A percentile compares a stretch with the other conserved stretches of the same genome.
Evolutionary conservation across 2,888 invertebrate genomes (phyloP).

Genomic region (Nymphalis polychloros): DNA sequence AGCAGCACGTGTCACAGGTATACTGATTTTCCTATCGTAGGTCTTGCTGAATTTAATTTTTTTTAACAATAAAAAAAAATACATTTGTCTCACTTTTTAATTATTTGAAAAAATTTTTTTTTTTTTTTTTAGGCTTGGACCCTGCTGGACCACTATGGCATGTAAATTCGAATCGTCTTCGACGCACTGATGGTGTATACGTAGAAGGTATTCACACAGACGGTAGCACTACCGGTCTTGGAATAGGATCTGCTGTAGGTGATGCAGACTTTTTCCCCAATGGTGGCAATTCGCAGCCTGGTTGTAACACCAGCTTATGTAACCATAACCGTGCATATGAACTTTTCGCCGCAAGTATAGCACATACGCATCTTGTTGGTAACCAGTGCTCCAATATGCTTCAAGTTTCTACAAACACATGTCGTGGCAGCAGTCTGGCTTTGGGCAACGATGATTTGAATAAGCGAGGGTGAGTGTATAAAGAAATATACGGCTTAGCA

Average conservation of each 20-base stretch:
- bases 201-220: conserved; percentile 73
- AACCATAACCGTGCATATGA: conserved; percentile 65
- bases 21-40: conserved; percentile 2
- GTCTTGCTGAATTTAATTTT: neutral
- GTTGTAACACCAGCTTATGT: conserved; percentile 57
- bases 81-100: too few relatives aligned
- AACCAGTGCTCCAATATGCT: conserved; percentile 47
- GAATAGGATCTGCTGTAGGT: conserved; percentile 72
- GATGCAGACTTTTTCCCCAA: conserved; percentile 83
- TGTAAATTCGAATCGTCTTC: conserved; percentile 47
- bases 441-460: conserved; percentile 60
- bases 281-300: conserved; percentile 71
- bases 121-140: conserved; percentile 53
- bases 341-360: conserved; percentile 58
- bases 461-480: conserved; percentile 54
- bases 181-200: conserved; percentile 58
- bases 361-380: conserved; percentile 58
- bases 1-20: conserved; percentile 67
- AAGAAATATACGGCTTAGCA: neutral
- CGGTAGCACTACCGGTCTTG: conserved; percentile 68
- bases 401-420: conserved; percentile 55
- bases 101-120: neutral
- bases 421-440: conserved; percentile 49
- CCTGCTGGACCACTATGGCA: conserved; percentile 65
- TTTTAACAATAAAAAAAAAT: neutral